phyloP scores from a whole-genome alignment of 2,797 vertebrate species.

The Anguilla obscura region DNA sequence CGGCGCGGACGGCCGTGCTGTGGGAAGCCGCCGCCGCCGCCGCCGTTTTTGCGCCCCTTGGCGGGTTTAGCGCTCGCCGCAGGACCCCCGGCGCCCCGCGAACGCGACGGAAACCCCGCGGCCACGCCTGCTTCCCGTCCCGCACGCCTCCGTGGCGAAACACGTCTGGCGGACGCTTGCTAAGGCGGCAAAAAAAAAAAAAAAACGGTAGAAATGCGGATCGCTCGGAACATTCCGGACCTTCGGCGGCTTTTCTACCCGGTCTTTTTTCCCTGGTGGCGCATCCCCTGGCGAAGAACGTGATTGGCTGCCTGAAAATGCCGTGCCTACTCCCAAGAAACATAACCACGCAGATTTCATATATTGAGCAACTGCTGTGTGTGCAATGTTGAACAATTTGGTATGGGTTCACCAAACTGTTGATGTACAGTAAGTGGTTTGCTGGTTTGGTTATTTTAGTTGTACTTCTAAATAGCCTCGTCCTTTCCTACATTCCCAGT shows the following conservation, averaged over 20 bases:
- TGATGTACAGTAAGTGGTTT: slow-evolving; percentile 7
- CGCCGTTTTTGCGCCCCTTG: neutral
- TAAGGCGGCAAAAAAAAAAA: slow-evolving; percentile 35
- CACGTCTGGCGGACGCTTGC: slow-evolving; percentile 35
- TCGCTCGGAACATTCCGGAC: slow-evolving; percentile 33
- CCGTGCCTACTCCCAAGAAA: neutral
- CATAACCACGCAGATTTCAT: neutral
- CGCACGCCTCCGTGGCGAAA: slow-evolving; percentile 8
- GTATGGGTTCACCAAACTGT: slow-evolving; percentile 11
- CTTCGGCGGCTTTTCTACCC: neutral
- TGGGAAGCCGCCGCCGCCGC: neutral
- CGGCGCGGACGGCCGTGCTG: slow-evolving; percentile 30
- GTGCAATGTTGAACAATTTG: neutral
- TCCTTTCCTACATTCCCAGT: neutral
- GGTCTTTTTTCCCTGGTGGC: neutral
- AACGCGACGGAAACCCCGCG: slow-evolving; percentile 19
- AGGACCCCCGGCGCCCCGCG: slow-evolving; percentile 28
- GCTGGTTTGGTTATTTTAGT: neutral
- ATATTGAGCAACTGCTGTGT: neutral
- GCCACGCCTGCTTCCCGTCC: slow-evolving; percentile 34
- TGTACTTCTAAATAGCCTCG: neutral
- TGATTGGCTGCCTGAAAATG: slow-evolving; percentile 13
- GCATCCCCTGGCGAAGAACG: neutral
- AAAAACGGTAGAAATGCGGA: slow-evolving; percentile 39
- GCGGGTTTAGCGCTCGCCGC: slow-evolving; percentile 17